Conservation (phyloP, 2,888 invertebrate species). For the Coelinius sp. region DNA sequence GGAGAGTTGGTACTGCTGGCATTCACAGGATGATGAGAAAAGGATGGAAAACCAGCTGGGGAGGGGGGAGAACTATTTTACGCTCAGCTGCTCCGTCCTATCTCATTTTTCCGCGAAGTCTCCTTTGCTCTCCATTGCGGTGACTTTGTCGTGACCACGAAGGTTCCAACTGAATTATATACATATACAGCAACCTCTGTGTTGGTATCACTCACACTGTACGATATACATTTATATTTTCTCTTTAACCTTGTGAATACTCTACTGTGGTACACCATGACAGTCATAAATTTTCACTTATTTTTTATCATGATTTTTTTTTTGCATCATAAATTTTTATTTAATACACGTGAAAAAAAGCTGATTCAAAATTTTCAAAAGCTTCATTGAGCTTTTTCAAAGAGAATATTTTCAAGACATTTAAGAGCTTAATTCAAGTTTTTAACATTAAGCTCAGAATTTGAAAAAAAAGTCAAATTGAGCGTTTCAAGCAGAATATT, state of each 20-base stretch:
- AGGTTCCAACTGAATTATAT: constrained; percentile 31
- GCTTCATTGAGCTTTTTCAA: too few relatives aligned
- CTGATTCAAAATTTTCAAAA: too few relatives aligned
- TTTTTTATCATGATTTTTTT: background rate
- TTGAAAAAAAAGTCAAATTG: too few relatives aligned
- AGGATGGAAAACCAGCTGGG: constrained; percentile 27
- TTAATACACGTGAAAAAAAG: too few relatives aligned
- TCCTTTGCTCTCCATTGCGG: constrained; percentile 46
- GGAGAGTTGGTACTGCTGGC: background rate
- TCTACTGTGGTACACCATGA: background rate
- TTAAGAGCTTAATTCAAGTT: too few relatives aligned
- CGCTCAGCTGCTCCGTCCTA: constrained; percentile 67
- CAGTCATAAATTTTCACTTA: constrained; percentile 9
- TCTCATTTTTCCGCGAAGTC: constrained; percentile 64
- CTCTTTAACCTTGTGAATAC: background rate
- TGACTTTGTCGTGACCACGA: constrained; percentile 48
- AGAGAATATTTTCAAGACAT: too few relatives aligned
- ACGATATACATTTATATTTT: constrained; percentile 3
- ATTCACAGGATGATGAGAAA: background rate
- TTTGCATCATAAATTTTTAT: background rate
- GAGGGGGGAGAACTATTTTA: constrained; percentile 63
- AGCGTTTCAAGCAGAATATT: too few relatives aligned
- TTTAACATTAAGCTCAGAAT: too few relatives aligned
- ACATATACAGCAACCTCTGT: background rate
- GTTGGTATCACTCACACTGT: background rate